phyloP scores from a whole-genome alignment of 2,888 invertebrate genomes.

The Lucinisca nassula region DNA sequence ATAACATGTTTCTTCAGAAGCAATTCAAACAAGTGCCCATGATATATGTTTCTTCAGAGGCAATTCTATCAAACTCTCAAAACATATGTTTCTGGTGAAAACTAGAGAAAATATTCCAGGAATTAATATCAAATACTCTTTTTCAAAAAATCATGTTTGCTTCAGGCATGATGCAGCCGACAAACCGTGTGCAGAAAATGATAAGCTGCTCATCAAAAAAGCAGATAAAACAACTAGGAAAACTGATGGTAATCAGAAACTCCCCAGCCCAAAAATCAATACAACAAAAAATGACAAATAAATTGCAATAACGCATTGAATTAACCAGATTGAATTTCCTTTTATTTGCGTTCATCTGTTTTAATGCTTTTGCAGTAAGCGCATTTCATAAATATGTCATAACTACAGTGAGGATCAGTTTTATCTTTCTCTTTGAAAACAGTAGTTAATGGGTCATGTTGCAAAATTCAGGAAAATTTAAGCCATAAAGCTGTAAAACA shows the following conservation, averaged over 20 bases:
- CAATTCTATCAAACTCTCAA: too few species aligned
- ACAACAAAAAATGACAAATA: not conserved
- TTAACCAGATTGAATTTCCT: slow-evolving; percentile 4
- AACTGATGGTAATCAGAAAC: not conserved
- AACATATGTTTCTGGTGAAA: too few species aligned
- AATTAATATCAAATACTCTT: too few species aligned
- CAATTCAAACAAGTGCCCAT: too few species aligned
- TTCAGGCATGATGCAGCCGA: too few species aligned
- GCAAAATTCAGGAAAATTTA: not conserved
- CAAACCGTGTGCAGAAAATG: too few species aligned
- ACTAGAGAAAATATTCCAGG: too few species aligned
- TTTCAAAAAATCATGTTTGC: too few species aligned
- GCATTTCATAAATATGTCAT: slow-evolving; percentile 4
- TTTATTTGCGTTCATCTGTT: slow-evolving; percentile 16
- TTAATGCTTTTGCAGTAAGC: slow-evolving; percentile 9
- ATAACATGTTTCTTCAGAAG: too few species aligned
- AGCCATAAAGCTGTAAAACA: not conserved
- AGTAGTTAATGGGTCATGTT: not conserved
- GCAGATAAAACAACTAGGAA: too few species aligned
- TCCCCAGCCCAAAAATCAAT: not conserved
- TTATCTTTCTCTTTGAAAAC: not conserved
- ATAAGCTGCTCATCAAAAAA: too few species aligned
- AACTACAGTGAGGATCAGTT: not conserved
- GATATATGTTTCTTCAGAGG: too few species aligned
- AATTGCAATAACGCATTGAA: slow-evolving; percentile 9